phyloP scores from a whole-genome alignment of 2,888 invertebrate genomes.

The Megastigmus dorsalis region DNA sequence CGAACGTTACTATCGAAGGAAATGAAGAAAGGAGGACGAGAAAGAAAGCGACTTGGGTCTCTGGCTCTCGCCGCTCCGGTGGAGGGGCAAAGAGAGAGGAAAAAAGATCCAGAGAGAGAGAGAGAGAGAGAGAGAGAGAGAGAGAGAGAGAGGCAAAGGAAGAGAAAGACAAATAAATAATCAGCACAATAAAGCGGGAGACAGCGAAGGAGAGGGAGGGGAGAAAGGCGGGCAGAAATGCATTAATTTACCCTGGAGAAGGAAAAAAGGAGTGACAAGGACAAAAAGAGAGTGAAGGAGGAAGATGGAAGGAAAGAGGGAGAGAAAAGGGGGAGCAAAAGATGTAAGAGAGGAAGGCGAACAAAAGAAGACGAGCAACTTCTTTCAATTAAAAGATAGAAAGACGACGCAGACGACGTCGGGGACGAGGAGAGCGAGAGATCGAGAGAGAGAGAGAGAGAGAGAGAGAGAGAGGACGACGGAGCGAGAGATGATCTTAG shows the following conservation, averaged over 20 bases:
- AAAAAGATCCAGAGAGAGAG: not conserved
- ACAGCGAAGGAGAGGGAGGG: not conserved
- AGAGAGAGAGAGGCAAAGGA: not conserved
- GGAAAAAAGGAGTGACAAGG: not conserved
- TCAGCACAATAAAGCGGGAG: constrained; percentile 29
- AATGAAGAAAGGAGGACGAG: constrained; percentile 49
- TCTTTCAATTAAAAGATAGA: constrained; percentile 48
- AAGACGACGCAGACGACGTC: not conserved
- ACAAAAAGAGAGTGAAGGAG: not conserved
- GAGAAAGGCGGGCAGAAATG: not conserved
- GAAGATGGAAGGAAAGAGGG: not conserved
- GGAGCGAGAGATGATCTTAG: constrained; percentile 30
- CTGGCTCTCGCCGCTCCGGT: not conserved
- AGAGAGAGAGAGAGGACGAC: constrained; percentile 11
- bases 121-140: not conserved
- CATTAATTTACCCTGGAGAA: constrained; percentile 23
- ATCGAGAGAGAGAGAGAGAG: not conserved
- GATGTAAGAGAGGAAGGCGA: constrained; percentile 22
- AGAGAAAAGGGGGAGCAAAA: not conserved
- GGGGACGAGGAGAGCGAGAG: not conserved
- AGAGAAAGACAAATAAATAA: constrained; percentile 42
- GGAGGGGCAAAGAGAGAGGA: constrained; percentile 27
- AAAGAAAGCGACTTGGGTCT: constrained; percentile 37
- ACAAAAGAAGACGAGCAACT: constrained; percentile 17
- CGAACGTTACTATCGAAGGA: constrained; percentile 39